These are phyloP conservation scores for Epinephelus cyanopodus DNA, from an alignment of 2,113 vertebrate species.

Conservation along the genomic window DNA sequence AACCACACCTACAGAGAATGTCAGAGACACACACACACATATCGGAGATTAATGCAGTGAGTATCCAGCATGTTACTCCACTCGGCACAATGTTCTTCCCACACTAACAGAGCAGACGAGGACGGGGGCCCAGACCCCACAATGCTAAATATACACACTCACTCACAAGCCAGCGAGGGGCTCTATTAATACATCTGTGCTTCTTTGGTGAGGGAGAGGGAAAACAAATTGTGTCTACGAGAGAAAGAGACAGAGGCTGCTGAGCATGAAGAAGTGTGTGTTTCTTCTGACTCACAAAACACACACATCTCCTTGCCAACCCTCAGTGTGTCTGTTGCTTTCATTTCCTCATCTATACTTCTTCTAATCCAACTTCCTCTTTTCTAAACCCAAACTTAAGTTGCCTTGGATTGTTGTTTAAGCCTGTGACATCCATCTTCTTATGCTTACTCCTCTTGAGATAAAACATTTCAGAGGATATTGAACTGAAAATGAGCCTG, in stretches of 20 bases:
- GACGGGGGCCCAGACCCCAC: conserved; percentile 67
- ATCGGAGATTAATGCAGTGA: background rate
- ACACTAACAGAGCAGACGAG: conserved; percentile 56
- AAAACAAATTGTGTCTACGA: conserved; percentile 32
- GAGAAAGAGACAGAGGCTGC: conserved; percentile 1
- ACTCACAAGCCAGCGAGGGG: conserved; percentile 38
- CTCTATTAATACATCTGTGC: conserved; percentile 82
- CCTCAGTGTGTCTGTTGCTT: conserved; percentile 28
- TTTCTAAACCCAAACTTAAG: background rate
- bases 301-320: conserved; percentile 3
- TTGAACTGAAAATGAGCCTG: background rate
- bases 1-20: background rate
- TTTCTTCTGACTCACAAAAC: conserved; percentile 32
- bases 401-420: conserved; percentile 5
- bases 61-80: conserved; percentile 33
- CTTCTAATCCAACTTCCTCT: conserved; percentile 51
- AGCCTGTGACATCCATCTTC: background rate
- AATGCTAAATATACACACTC: conserved; percentile 83
- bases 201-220: conserved; percentile 60
- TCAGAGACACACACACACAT: conserved; percentile 13
- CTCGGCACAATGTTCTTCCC: conserved; percentile 64
- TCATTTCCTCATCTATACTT: conserved; percentile 49
- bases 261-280: background rate
- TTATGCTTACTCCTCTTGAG: background rate
- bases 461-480: background rate